A percentile compares a stretch with the other conserved stretches of the same genome.
Conservation (phyloP, 2,888 invertebrate species). For the Cyclophora punctaria region DNA sequence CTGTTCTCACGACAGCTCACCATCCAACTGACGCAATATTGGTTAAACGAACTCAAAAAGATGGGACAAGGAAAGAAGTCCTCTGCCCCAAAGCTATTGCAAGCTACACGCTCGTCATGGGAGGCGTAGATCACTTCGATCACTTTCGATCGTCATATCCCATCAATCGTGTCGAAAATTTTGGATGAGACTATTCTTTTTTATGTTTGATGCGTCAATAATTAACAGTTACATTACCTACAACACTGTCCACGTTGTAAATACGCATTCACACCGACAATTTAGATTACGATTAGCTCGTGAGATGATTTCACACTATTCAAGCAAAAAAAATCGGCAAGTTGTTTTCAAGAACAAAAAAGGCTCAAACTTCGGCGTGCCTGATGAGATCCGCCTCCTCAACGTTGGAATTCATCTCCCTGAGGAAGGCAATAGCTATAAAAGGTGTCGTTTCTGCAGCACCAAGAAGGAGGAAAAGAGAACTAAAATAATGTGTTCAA, state of each 20-base stretch:
- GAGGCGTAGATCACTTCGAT: conserved; percentile 3
- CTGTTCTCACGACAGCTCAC: conserved; percentile 10
- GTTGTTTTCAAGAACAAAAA: conserved; percentile 5
- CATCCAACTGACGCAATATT: conserved; percentile 6
- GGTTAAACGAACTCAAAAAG: conserved; percentile 11
- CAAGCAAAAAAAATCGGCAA: conserved; percentile 2
- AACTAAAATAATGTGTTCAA: conserved; percentile 5
- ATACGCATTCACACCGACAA: conserved; percentile 6
- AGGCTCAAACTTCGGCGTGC: conserved; percentile 7
- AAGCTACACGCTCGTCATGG: conserved; percentile 2
- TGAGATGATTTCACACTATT: conserved; percentile 6
- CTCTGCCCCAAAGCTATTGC: conserved; percentile 5
- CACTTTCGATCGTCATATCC: conserved; percentile 3
- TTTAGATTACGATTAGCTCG: conserved; percentile 6
- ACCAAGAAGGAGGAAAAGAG: conserved; percentile 7
- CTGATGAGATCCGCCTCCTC: conserved; percentile 2
- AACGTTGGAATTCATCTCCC: conserved; percentile 11
- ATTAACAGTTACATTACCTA: conserved; percentile 10
- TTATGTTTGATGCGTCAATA: conserved; percentile 4
- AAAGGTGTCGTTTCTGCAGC: conserved; percentile 9
- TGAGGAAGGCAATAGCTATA: not conserved
- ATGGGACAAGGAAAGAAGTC: conserved; percentile 10
- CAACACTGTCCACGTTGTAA: conserved; percentile 3
- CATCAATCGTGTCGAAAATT: conserved; percentile 7
- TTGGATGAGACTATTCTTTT: conserved; percentile 6